Percentiles rank a stretch among this genome's conserved stretches.
phyloP scores from a whole-genome alignment of 2,797 vertebrate genomes.

The Peromyscus melanophrys region DNA sequence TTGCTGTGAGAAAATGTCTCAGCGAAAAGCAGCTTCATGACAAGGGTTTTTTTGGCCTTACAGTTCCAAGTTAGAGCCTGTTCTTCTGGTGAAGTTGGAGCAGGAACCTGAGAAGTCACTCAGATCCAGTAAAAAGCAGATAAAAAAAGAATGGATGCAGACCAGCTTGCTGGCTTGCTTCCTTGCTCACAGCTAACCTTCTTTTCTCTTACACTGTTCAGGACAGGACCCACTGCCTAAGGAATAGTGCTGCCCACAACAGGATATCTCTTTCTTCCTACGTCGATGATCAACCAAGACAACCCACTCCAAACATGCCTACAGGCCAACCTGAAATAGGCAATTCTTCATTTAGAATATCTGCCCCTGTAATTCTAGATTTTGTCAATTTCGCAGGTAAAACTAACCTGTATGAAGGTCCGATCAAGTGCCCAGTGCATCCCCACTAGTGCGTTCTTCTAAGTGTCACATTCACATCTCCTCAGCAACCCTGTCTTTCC shows the following conservation, averaged over 20 bases:
- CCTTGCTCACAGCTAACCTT: background rate
- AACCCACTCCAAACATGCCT: background rate
- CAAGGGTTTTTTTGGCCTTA: background rate
- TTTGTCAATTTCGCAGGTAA: background rate
- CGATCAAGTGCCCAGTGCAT: background rate
- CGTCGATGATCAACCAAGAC: background rate
- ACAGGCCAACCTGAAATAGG: background rate
- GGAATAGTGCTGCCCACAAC: background rate
- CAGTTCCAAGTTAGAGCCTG: background rate
- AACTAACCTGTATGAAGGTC: background rate
- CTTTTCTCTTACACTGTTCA: background rate
- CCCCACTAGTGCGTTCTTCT: background rate
- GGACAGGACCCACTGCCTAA: background rate
- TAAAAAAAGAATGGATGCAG: background rate
- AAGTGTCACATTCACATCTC: background rate
- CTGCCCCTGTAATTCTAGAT: background rate
- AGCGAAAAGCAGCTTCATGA: background rate
- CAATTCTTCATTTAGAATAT: background rate
- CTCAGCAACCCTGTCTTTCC: background rate
- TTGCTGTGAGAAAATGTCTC: background rate
- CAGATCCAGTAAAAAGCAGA: background rate
- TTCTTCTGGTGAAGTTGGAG: background rate
- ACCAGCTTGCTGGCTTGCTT: background rate
- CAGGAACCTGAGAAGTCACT: background rate
- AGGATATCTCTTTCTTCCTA: background rate